Conservation (phyloP, 1,140 invertebrate species). For the Zaprionus lachaisei region DNA sequence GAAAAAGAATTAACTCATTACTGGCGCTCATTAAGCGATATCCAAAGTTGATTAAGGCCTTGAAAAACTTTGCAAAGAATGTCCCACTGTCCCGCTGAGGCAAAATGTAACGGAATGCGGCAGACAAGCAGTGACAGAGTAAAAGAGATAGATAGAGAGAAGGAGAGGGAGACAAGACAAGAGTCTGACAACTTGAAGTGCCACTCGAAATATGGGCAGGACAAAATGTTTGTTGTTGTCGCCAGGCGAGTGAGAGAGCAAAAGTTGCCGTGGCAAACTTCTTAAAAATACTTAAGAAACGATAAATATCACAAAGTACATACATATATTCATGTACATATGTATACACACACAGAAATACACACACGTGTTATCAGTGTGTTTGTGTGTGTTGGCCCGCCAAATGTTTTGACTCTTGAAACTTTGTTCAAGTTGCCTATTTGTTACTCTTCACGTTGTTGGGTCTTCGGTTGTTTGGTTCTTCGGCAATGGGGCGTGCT, state of each 20-base stretch:
- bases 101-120: neutral
- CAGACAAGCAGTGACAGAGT: neutral
- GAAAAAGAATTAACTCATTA: constrained; percentile 77
- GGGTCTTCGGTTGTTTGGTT: constrained; percentile 21
- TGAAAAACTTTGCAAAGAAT: constrained; percentile 73
- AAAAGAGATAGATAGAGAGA: neutral
- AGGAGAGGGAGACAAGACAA: constrained; percentile 24
- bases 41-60: constrained; percentile 77
- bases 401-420: constrained; percentile 65
- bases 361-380: constrained; percentile 1
- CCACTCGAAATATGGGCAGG: constrained; percentile 71
- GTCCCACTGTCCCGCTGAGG: constrained; percentile 4
- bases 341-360: constrained; percentile 12
- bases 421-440: constrained; percentile 74
- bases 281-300: constrained; percentile 81
- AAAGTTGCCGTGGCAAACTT: constrained; percentile 76
- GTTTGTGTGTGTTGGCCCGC: constrained; percentile 11
- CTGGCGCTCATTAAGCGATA: constrained; percentile 70
- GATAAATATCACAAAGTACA: constrained; percentile 72
- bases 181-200: constrained; percentile 73
- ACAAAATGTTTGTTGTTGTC: constrained; percentile 76
- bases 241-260: constrained; percentile 41
- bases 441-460: constrained; percentile 59
- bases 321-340: constrained; percentile 27
- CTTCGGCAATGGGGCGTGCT: constrained; percentile 1